Conservation (phyloP, 2,888 invertebrate genomes). For the Petrophora chlorosata region DNA sequence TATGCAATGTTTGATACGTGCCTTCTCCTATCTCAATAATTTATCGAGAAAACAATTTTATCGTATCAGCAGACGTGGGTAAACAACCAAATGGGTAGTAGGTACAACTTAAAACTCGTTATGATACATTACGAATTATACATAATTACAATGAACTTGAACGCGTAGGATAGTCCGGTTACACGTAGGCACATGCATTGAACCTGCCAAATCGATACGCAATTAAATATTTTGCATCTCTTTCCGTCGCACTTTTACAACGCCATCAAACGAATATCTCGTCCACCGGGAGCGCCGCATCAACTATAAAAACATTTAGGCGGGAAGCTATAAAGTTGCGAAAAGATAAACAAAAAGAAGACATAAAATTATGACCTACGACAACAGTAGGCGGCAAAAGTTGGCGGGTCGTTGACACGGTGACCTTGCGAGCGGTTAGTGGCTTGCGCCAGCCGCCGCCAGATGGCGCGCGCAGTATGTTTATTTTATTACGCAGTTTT, state of each 20-base stretch:
- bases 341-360: constrained; percentile 84
- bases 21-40: neutral
- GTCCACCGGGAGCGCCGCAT: constrained; percentile 2
- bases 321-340: constrained; percentile 78
- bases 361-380: constrained; percentile 84
- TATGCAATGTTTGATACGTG: neutral
- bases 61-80: neutral
- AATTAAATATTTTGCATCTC: constrained; percentile 17
- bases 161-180: constrained; percentile 1
- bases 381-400: constrained; percentile 83
- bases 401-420: constrained; percentile 80
- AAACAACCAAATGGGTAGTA: constrained; percentile 2
- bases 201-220: constrained; percentile 17
- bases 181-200: constrained; percentile 5
- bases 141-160: constrained; percentile 10
- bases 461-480: constrained; percentile 64
- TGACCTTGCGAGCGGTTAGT: constrained; percentile 72
- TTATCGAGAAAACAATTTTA: neutral
- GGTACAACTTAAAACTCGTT: neutral
- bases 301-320: constrained; percentile 64
- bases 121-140: neutral
- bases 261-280: constrained; percentile 10
- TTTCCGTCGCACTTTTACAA: neutral
- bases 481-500: constrained; percentile 10
- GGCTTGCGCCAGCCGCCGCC: constrained; percentile 54